Evolutionary conservation across 1,140 invertebrate genomes (phyloP), one percentile per base, ranked within the genome.

Genomic region (Diploscapter pachys): DNA sequence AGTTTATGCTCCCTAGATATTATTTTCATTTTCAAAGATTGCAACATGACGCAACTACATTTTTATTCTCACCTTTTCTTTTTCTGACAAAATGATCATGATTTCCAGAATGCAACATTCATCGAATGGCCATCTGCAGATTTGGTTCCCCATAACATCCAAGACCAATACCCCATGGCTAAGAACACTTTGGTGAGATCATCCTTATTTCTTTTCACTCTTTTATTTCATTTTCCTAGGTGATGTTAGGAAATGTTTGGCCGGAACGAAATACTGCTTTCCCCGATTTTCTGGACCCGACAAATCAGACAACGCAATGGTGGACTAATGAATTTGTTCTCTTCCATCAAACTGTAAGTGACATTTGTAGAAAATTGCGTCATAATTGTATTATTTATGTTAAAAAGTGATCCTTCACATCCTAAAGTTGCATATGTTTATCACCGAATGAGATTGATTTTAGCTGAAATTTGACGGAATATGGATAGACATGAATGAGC

Each of bases 211-310:
- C n/a, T n/a, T n/a, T n/a, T n/a, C 6, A 65, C 31, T 65, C 49
- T 8, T 6, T 6, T 6, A 65, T n/a, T 31, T n/a, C n/a, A n/a
- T 31, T 64, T 31, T 64, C 31, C 5, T 56, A 74, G 59, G 64
- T 77, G 48, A 80, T 80, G 78, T 59, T 80, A 52, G 80, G 78
- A 49, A 65, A 84, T 80, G 83, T 86, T 2, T 86, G 85, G 84
- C 83, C 85, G 55, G 81, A 81, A 3, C 61, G 63, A 2, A 78
- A 82, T 5, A 83, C 80, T 0, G 83, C 76, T 52, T 84, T 85
- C 71, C 84, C 85, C 11, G 85, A 86, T 72, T 87, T 84, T 71
- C 81, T 82, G 51, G 79, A 85, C 63, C 48, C 76, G 3, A 65
- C 51, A 9, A 68, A 67, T 31, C 72, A 66, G 0, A 78, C 79